Percentiles rank a stretch among this genome's conserved stretches.
Evolutionary conservation across 2,888 invertebrate species (phyloP).

Genomic region (Drosophila subsilvestris): DNA sequence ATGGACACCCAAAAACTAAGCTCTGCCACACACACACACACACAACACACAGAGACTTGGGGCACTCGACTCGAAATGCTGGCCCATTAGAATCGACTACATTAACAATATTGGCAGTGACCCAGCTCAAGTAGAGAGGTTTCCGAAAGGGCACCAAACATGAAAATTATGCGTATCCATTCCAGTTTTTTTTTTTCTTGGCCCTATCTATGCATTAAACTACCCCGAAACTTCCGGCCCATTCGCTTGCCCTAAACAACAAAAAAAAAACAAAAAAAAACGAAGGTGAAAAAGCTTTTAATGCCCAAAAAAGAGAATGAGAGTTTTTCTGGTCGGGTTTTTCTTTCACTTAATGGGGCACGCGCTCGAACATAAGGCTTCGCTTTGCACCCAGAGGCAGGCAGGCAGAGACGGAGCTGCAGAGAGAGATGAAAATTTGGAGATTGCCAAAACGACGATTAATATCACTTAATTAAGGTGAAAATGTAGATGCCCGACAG

Average conservation of each 20-base stretch:
- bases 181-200: conserved; percentile 3
- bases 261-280: background rate
- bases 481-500: conserved; percentile 72
- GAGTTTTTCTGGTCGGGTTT: conserved; percentile 26
- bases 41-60: background rate
- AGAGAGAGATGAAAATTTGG: conserved; percentile 28
- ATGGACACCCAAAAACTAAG: conserved; percentile 33
- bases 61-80: conserved; percentile 16
- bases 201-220: background rate
- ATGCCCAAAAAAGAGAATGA: conserved; percentile 62
- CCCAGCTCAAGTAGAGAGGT: conserved; percentile 35
- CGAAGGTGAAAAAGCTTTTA: conserved; percentile 71
- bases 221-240: conserved; percentile 1
- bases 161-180: conserved; percentile 72
- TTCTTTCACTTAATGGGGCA: conserved; percentile 19
- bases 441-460: conserved; percentile 58
- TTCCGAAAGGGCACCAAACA: conserved; percentile 61
- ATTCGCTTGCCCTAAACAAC: conserved; percentile 9
- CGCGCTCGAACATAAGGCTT: conserved; percentile 20
- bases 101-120: conserved; percentile 73
- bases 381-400: conserved; percentile 17
- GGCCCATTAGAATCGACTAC: conserved; percentile 68
- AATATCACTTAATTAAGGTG: conserved; percentile 80
- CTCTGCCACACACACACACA: conserved; percentile 13
- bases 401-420: background rate